Evolutionary conservation across 2,888 invertebrate genomes (phyloP).

Genomic region (Morinoia aosen): DNA sequence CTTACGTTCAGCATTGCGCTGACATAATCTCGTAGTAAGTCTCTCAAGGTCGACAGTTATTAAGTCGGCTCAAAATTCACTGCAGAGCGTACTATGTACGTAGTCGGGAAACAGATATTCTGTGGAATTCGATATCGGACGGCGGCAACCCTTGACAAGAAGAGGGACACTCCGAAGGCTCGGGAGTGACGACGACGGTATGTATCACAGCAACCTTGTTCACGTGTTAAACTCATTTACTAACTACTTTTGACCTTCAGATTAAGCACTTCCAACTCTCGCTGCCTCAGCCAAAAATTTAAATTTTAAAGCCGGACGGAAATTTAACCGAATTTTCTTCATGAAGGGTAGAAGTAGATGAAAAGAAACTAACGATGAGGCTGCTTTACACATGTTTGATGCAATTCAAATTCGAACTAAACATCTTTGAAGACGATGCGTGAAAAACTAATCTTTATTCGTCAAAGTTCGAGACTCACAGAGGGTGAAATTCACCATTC

Average conservation of each 20-base stretch:
- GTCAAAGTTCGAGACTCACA: background rate
- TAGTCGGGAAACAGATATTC: background rate
- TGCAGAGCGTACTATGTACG: background rate
- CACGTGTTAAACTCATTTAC: background rate
- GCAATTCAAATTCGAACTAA: background rate
- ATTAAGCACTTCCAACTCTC: background rate
- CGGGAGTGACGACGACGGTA: background rate
- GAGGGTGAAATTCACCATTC: background rate
- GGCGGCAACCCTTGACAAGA: background rate
- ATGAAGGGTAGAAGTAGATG: background rate
- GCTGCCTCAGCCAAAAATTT: background rate
- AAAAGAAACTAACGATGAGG: background rate
- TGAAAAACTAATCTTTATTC: background rate
- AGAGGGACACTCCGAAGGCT: background rate
- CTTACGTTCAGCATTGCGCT: background rate
- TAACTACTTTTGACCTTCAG: background rate
- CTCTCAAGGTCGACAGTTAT: background rate
- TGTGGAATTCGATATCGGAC: background rate
- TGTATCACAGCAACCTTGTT: background rate
- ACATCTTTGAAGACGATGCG: background rate
- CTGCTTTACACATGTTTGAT: background rate
- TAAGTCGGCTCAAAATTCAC: background rate
- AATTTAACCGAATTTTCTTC: background rate
- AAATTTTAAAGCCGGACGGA: background rate
- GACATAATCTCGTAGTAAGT: background rate